Evolutionary conservation across 2,888 invertebrate species (phyloP), one percentile per base, ranked within the genome.

Genomic region (Ornithoptera alexandrae): DNA sequence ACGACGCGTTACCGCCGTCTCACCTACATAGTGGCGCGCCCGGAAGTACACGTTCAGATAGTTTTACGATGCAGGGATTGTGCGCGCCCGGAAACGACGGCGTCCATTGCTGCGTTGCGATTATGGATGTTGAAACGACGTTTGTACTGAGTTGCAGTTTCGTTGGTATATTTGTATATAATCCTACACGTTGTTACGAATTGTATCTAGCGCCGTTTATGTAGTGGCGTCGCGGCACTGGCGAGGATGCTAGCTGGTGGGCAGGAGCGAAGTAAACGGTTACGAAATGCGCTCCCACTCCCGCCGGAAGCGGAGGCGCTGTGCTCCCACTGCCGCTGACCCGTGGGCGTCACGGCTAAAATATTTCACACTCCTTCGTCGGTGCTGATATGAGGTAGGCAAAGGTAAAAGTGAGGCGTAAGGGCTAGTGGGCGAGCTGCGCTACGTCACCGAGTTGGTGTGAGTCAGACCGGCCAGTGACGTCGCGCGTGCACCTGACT

Each of bases 181-280:
- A 75, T 82, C 84, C 82, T 81, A 83, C 84, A 81, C 81, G 78
- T 36, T n/a, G 22, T 17, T 42, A 10, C 61, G n/a, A 36, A n/a
- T 2, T 17, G 42, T 12, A 20, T 62, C 2, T n/a, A 15, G 62
- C 42, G 46, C 24, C 12, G 39, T 57, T 74, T 69, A 72, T 74
- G 73, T 22, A 58, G 30, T 53, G 75, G 74, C 77, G 77, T 79
- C 76, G 78, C 78, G 79, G 76, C 78, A 79, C 20, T 15, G 42
- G 20, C 36, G 15, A 46, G 18, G 60, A 60, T 60, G 78, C 77
- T 78, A 66, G 57, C 67, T 70, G 76, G 81, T 81, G 84, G 83
- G 85, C 87, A 87, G 88, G 86, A 87, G 85, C 76, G 81, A 84
- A 90, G 90, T 90, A 92, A 90, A 82, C 80, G 84, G 82, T 89